Evolutionary conservation across 2,888 invertebrate genomes (phyloP).

Genomic region (Pammene aurita): DNA sequence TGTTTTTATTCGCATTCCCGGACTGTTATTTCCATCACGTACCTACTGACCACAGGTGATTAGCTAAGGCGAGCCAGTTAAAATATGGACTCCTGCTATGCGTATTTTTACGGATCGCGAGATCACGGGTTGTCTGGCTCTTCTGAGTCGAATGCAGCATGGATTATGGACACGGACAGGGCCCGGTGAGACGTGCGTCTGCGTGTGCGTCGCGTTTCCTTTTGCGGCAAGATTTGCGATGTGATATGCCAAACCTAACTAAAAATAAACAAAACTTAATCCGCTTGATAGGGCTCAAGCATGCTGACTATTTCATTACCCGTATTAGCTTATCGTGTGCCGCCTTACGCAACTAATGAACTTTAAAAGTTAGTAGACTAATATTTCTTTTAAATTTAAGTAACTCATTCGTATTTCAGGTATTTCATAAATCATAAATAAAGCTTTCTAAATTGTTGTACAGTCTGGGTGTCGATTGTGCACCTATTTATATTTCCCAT

Average conservation of each 20-base stretch:
- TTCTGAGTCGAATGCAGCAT: neutral
- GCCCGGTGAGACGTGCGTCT: conserved; percentile 28
- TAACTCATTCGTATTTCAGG: too few species aligned
- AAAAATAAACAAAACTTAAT: conserved; percentile 58
- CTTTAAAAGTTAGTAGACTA: neutral
- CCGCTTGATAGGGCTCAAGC: conserved; percentile 44
- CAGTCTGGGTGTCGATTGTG: too few species aligned
- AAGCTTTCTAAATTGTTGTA: too few species aligned
- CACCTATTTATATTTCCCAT: too few species aligned
- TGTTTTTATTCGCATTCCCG: conserved; percentile 51
- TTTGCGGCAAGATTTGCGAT: conserved; percentile 55
- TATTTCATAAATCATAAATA: too few species aligned
- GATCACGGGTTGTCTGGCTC: neutral
- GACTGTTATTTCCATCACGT: neutral
- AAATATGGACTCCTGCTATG: neutral
- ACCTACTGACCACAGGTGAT: neutral
- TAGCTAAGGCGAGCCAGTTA: neutral
- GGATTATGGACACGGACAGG: neutral
- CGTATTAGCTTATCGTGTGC: conserved; percentile 8
- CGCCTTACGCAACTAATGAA: conserved; percentile 6
- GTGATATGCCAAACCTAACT: conserved; percentile 56
- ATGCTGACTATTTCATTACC: conserved; percentile 22
- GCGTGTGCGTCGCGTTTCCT: conserved; percentile 49
- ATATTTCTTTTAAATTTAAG: too few species aligned
- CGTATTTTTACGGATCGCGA: neutral